Percentiles rank a stretch among this genome's conserved stretches.
These are phyloP conservation scores for Nomada ferruginata DNA, from an alignment of 2,888 invertebrate genomes.

Conservation along the genomic window DNA sequence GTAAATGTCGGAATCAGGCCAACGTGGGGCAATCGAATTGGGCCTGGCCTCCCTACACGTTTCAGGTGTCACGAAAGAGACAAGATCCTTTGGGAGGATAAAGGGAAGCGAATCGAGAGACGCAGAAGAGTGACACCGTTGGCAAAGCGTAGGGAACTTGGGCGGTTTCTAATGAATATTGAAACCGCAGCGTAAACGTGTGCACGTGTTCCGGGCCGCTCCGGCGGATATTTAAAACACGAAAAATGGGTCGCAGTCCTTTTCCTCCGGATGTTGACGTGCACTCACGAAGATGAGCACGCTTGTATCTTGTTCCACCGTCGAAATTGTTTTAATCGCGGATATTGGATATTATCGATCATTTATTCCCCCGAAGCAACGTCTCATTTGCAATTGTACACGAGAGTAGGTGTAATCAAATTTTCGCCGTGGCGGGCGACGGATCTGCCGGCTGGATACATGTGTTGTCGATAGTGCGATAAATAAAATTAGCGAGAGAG, in stretches of 20 bases:
- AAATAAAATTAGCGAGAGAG: not conserved
- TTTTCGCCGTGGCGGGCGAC: not conserved
- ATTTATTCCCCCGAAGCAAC: not conserved
- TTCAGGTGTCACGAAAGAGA: constrained; percentile 44
- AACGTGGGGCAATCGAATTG: constrained; percentile 48
- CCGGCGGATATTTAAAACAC: constrained; percentile 45
- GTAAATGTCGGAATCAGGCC: constrained; percentile 29
- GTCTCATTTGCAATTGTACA: not conserved
- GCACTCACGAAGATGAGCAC: constrained; percentile 52
- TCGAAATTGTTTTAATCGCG: not conserved
- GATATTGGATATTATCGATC: constrained; percentile 24
- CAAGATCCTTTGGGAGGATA: constrained; percentile 41
- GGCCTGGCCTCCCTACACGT: constrained; percentile 16
- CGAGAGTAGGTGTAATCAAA: not conserved
- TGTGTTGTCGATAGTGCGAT: not conserved
- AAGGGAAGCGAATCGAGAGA: constrained; percentile 49
- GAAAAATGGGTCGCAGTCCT: constrained; percentile 44
- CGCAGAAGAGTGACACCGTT: not conserved
- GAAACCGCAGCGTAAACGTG: constrained; percentile 34
- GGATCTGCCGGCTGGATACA: not conserved
- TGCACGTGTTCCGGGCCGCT: not conserved
- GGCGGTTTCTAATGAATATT: constrained; percentile 48
- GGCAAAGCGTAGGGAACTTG: constrained; percentile 20
- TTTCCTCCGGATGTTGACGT: constrained; percentile 19
- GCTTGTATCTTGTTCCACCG: not conserved